Base-by-base conservation (phyloP, 1,140 invertebrate genomes). In the Heterodera schachtii region DNA sequence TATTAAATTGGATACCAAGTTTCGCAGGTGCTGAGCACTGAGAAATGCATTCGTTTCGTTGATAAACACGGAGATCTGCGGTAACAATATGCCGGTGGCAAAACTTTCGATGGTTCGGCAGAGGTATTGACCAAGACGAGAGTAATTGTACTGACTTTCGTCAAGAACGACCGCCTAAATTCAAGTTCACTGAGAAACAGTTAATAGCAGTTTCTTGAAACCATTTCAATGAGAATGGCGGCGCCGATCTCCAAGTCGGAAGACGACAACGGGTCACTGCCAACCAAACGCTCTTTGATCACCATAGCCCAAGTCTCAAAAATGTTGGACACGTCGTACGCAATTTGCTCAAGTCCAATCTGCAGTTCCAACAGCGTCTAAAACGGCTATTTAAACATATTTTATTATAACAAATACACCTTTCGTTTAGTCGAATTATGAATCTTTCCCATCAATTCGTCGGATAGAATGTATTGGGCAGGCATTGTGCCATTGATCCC, bases 191-290 rank as follows among this genome's bases (percentile, higher is more conserved):
- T 2, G 11, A 67, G 66, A 52, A 60, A 49, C 19, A 74, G 3
- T 75, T 78, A 41, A 43, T 11, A 44, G n/a, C 31, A 21, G 73
- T 75, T n/a, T 16, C 49, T 16, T 6, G n/a, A 60, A 73, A 81
- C 80, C 75, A 81, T 81, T 81, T 81, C 75, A 19, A 81, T 52
- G 71, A 81, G 71, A 19, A 81, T 81, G 9, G 70, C 71, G 44
- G 73, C 66, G 9, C 69, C 80, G 43, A 81, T 69, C 9, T 67
- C 31, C 47, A 79, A 67, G 31, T 81, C 80, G 11, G 64, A 49
- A 3, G 73, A 43, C 41, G 31, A 31, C 1, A 67, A n/a, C 5
- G 57, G 64, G 75, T 81, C 80, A 13, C 16, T 19, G 11, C 80
- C 73, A 31, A 78, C 43, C 64, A 81, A 43, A 31, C 80, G 75